Base-by-base conservation (phyloP, 2,888 invertebrate species). In the Andrena praecox region DNA sequence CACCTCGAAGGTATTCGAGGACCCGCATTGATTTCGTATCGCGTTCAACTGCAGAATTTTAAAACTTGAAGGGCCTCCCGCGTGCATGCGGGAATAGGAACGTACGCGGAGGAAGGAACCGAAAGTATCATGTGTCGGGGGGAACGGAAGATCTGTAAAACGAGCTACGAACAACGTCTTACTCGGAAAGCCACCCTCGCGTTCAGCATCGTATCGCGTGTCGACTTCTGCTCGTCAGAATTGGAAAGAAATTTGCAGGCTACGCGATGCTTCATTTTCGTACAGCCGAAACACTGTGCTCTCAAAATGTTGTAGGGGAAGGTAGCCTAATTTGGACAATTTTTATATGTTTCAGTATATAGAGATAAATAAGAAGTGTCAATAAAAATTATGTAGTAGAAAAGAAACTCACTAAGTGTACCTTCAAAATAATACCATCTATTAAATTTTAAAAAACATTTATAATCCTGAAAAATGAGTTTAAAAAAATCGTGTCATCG, bases 1-100 rank as follows among this genome's bases (percentile, higher is more conserved):
- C 56, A 52, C 29, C 69, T 70, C 70, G 27, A 16, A 64, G 83
- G 74, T 85, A 84, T 87, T 86, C 80, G 54, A 59, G 71, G n/a
- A 78, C 81, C 81, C 71, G 87, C 90, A 91, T 92, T 91, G 91
- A 91, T 92, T 92, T 90, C 87, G 88, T 90, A 90, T 91, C 88
- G 85, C 83, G 85, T 89, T 88, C 85, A 68, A 79, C 85, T 70
- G 67, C 64, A 85, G 88, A 92, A 91, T 91, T 89, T 87, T 88
- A 87, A 88, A 92, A 91, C 90, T 91, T 88, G 88, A 86, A 82
- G 85, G 90, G 87, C 84, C 77, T 90, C 91, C 60, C 71, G 80
- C 87, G 42, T 86, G 16, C 66, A 60, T n/a, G 54, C 63, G 66
- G 35, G 35, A 29, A 50, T 54, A 50, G 33, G 54, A 16, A 31